Evolutionary conservation across 1,140 invertebrate species (phyloP).

Genomic region (Radopholus similis): DNA sequence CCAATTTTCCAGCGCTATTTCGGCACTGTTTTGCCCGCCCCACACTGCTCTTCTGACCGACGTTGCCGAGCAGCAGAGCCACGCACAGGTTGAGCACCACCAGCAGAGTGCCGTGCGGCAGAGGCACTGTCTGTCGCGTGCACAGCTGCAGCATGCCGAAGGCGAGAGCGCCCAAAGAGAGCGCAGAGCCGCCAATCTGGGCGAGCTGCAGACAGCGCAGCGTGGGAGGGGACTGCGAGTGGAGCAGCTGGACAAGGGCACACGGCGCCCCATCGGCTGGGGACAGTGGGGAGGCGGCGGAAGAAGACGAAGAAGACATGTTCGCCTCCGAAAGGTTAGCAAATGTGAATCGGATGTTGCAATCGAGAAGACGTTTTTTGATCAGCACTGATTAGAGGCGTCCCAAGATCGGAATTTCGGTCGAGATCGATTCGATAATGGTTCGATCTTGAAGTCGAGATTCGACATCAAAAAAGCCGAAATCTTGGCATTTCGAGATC

Average conservation of each 20-base stretch:
- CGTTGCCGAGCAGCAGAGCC: constrained; percentile 27
- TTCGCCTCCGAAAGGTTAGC: too few relatives aligned
- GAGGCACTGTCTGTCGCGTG: neutral
- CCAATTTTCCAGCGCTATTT: too few relatives aligned
- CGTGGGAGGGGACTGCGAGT: neutral
- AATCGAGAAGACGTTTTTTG: too few relatives aligned
- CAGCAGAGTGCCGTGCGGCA: constrained; percentile 9
- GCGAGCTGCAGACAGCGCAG: neutral
- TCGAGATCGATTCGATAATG: too few relatives aligned
- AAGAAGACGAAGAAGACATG: too few relatives aligned
- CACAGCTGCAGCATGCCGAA: constrained; percentile 22
- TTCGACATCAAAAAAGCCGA: too few relatives aligned
- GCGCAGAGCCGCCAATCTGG: neutral
- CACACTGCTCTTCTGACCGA: constrained; percentile 1
- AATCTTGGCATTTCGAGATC: too few relatives aligned
- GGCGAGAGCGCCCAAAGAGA: constrained; percentile 22
- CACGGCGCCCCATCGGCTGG: neutral
- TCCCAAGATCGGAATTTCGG: too few relatives aligned
- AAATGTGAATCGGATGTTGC: too few relatives aligned
- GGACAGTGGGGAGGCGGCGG: neutral
- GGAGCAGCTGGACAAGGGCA: neutral
- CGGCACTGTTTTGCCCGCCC: neutral
- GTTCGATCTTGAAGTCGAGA: too few relatives aligned
- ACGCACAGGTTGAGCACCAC: constrained; percentile 20
- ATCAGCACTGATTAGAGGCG: too few relatives aligned